Evolutionary conservation across 2,113 vertebrate species (phyloP).

Genomic region (Oryzias javanicus): DNA sequence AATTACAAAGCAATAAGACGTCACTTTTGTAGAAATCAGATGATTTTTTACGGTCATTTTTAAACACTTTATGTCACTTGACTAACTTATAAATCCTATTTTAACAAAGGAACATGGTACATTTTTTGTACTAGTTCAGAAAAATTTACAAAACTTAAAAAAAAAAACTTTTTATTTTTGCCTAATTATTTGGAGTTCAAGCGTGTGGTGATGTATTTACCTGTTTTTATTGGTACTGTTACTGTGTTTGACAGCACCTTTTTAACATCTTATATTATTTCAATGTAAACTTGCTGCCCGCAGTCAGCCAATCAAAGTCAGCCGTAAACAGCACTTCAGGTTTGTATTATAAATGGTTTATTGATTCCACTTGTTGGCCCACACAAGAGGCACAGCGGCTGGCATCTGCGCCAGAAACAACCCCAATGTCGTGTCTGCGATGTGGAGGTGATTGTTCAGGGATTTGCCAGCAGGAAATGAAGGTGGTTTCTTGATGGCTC

Average conservation of each 20-base stretch:
- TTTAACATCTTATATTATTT: constrained; percentile 1
- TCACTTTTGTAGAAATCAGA: too few relatives aligned
- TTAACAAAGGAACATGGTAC: too few relatives aligned
- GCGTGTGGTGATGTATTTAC: not conserved
- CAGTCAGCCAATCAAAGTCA: not conserved
- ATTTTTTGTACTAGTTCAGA: too few relatives aligned
- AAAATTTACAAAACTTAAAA: too few relatives aligned
- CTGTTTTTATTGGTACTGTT: not conserved
- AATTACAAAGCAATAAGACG: too few relatives aligned
- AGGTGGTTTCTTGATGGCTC: constrained; percentile 51
- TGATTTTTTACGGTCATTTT: too few relatives aligned
- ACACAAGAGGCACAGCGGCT: constrained; percentile 21
- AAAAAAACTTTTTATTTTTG: too few relatives aligned
- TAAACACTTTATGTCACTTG: too few relatives aligned
- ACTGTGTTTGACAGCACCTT: not conserved
- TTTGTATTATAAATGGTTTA: constrained; percentile 19
- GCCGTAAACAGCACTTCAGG: constrained; percentile 6
- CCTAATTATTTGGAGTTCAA: not conserved
- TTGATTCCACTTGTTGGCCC: constrained; percentile 30
- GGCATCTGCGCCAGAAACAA: constrained; percentile 21
- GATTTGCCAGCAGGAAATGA: constrained; percentile 42
- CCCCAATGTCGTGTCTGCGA: constrained; percentile 1
- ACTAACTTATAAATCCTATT: too few relatives aligned
- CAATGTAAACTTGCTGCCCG: constrained; percentile 8
- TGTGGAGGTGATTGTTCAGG: constrained; percentile 11